phyloP scores from a whole-genome alignment of 2,113 vertebrate genomes.

The Buteo buteo region DNA sequence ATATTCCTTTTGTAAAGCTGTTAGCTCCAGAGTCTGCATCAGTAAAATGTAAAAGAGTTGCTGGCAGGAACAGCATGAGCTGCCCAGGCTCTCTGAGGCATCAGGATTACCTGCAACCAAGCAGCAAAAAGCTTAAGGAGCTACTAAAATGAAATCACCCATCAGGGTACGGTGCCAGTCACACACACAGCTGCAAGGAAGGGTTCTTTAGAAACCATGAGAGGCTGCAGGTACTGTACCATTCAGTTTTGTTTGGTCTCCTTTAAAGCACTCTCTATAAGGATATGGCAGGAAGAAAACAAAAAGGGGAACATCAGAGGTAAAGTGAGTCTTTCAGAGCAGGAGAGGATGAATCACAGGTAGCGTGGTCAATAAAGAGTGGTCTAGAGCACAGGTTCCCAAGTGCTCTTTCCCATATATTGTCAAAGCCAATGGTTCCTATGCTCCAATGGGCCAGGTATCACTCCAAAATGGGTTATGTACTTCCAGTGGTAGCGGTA shows the following conservation, averaged over 20 bases:
- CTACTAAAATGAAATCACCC: not conserved
- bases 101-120: not conserved
- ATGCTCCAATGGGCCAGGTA: rapidly evolving
- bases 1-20: not conserved
- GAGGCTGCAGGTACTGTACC: not conserved
- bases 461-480: not conserved
- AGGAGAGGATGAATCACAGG: not conserved
- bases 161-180: rapidly evolving
- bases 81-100: not conserved
- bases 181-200: not conserved
- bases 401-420: not conserved
- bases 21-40: not conserved
- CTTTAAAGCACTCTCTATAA: not conserved
- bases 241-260: not conserved
- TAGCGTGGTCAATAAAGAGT: not conserved
- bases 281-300: not conserved
- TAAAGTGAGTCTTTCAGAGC: not conserved
- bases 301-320: not conserved
- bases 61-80: not conserved
- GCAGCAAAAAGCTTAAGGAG: not conserved
- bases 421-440: not conserved
- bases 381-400: not conserved
- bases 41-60: not conserved
- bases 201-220: not conserved
- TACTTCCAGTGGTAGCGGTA: not conserved